Percentiles rank a stretch among this genome's conserved stretches.
Conservation (phyloP, 2,888 invertebrate genomes). For the Acronicta aceris region DNA sequence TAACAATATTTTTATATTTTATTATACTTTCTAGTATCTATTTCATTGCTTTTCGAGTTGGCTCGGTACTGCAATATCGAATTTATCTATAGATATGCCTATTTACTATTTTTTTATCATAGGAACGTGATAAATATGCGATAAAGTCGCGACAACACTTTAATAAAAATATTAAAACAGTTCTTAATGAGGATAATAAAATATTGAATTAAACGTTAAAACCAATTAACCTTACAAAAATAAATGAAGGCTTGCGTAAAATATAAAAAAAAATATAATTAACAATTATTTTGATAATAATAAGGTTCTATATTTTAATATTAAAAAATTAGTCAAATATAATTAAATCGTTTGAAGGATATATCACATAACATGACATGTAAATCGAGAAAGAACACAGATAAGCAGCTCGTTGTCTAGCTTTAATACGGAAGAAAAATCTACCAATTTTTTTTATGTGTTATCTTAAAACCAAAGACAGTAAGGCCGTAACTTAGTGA, state of each 20-base stretch:
- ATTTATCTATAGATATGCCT: slow-evolving; percentile 46
- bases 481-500: slow-evolving; percentile 32
- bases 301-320: no score
- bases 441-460: slow-evolving; percentile 11
- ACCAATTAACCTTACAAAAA: no score
- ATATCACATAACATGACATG: no score
- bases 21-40: neutral
- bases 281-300: no score
- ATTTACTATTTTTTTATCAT: slow-evolving; percentile 55
- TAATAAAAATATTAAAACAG: slow-evolving; percentile 41
- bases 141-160: slow-evolving; percentile 47
- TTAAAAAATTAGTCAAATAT: no score
- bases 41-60: slow-evolving; percentile 11
- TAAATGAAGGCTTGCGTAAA: no score
- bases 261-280: no score
- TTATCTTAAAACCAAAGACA: slow-evolving; percentile 28
- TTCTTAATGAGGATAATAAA: slow-evolving; percentile 5
- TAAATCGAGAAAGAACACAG: neutral
- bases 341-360: no score
- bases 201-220: no score
- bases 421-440: slow-evolving; percentile 10
- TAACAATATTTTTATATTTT: slow-evolving; percentile 2
- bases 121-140: slow-evolving; percentile 58
- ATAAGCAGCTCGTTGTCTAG: neutral
- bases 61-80: slow-evolving; percentile 1